These are phyloP conservation scores for Xerus rutilus DNA, from an alignment of 2,797 vertebrate genomes.

Conservation along the genomic window DNA sequence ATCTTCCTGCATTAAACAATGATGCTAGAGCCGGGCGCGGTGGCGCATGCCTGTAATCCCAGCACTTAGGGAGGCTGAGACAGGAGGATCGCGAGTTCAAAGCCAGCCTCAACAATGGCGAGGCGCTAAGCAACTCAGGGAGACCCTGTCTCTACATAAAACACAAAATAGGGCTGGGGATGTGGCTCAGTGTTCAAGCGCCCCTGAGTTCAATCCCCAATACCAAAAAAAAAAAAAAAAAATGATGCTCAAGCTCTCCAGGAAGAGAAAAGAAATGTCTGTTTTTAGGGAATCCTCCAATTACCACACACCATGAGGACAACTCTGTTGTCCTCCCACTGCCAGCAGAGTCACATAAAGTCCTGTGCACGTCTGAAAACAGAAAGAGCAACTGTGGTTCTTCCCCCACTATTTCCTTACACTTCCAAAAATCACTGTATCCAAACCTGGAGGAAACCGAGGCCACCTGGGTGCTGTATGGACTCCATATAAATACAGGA, in stretches of 20 bases:
- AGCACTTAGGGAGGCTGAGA: too few species aligned
- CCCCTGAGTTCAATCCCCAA: too few species aligned
- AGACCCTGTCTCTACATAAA: too few species aligned
- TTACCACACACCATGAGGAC: background rate
- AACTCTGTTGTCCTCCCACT: background rate
- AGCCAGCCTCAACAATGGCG: too few species aligned
- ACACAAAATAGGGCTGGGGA: too few species aligned
- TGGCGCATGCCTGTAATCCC: too few species aligned
- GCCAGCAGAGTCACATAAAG: background rate
- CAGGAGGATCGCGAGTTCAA: too few species aligned
- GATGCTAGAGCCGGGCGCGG: too few species aligned
- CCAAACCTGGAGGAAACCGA: background rate
- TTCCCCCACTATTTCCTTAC: background rate
- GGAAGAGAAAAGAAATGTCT: background rate
- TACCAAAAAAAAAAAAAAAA: too few species aligned
- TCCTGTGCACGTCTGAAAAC: background rate
- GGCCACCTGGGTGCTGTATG: fast-evolving
- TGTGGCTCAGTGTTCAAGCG: too few species aligned
- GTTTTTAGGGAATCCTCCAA: background rate
- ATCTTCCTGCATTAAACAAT: background rate
- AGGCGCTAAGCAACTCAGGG: too few species aligned
- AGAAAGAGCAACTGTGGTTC: background rate
- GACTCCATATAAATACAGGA: background rate
- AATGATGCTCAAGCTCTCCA: background rate
- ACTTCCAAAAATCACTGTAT: background rate